phyloP scores from a whole-genome alignment of 2,113 vertebrate genomes.

The Centropus unirufus region DNA sequence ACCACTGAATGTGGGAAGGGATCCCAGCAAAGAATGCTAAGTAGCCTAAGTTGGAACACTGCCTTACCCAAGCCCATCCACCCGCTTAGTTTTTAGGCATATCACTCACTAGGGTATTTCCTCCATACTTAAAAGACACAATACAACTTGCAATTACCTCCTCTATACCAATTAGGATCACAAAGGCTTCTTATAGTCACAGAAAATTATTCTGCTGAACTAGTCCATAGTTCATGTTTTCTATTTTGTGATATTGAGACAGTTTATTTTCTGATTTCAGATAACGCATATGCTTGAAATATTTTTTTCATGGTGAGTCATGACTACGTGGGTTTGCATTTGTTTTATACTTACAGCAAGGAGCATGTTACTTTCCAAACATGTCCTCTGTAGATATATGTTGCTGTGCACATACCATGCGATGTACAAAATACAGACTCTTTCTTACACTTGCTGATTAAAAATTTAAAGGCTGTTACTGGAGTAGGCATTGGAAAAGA shows the following conservation, averaged over 20 bases:
- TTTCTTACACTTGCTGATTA: neutral
- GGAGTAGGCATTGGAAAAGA: neutral
- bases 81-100: neutral
- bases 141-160: neutral
- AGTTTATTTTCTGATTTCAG: neutral
- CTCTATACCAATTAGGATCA: accelerated
- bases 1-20: neutral
- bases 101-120: neutral
- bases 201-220: neutral
- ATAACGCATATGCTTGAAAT: neutral
- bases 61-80: neutral
- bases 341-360: neutral
- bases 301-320: neutral
- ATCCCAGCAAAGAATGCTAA: neutral
- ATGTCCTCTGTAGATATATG: neutral
- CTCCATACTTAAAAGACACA: neutral
- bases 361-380: neutral
- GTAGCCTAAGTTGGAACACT: neutral
- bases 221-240: neutral
- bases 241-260: neutral
- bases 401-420: neutral
- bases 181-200: neutral
- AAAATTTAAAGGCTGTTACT: neutral
- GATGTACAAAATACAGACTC: neutral
- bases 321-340: neutral